phyloP scores from a whole-genome alignment of 2,113 vertebrate genomes.

The Gallinago undulata region DNA sequence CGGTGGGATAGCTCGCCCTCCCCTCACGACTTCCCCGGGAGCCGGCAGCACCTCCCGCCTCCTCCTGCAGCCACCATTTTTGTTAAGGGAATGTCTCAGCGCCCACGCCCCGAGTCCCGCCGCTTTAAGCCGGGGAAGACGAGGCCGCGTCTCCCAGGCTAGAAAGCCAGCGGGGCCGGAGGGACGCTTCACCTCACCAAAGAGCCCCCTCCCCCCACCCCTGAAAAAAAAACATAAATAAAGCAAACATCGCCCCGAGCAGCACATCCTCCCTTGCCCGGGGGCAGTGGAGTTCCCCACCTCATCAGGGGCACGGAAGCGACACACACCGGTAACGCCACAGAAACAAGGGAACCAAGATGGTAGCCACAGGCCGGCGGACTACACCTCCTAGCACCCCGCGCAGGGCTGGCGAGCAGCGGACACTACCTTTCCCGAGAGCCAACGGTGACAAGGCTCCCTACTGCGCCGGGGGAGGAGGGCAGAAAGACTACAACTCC shows the following conservation, averaged over 20 bases:
- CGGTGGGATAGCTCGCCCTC: fast-evolving
- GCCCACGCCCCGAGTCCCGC: fast-evolving
- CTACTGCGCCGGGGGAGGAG: fast-evolving
- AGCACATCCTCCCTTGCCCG: background rate
- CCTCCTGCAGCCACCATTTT: background rate
- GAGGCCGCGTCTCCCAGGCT: fast-evolving
- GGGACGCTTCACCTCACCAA: background rate
- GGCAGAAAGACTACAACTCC: background rate
- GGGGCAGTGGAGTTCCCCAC: background rate
- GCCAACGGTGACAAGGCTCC: fast-evolving
- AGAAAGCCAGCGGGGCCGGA: background rate
- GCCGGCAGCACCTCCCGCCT: background rate
- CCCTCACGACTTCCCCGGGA: background rate
- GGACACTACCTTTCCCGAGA: background rate
- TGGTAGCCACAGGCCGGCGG: background rate
- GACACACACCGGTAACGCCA: fast-evolving
- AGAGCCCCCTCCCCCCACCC: background rate
- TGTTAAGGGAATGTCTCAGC: background rate
- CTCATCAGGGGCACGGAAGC: background rate
- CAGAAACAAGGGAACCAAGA: background rate
- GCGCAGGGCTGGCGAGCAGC: fast-evolving
- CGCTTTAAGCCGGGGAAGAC: background rate
- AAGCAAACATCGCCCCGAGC: background rate
- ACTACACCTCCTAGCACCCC: background rate
- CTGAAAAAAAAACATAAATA: background rate